Evolutionary conservation across 2,113 vertebrate genomes (phyloP).

Genomic region (Heptranchias perlo): DNA sequence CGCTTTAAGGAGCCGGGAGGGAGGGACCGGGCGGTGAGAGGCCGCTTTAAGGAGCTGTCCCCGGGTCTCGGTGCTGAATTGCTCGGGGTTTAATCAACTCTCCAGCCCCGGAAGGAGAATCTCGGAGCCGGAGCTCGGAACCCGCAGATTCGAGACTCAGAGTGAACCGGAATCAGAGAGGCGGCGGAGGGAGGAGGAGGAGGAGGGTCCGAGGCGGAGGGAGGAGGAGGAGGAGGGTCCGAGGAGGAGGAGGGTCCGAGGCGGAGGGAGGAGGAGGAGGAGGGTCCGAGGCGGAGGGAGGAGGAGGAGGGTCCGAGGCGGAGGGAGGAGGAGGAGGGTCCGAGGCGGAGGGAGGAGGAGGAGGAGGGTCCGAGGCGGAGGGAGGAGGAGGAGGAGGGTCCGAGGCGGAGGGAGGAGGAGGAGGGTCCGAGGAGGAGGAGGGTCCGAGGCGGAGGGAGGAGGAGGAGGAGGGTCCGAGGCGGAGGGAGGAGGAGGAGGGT

Average conservation of each 20-base stretch:
- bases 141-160: too few relatives aligned
- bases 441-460: constrained; percentile 33
- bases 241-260: too few relatives aligned
- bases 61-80: constrained; percentile 49
- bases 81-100: background rate
- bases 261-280: constrained; percentile 38
- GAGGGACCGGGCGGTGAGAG: constrained; percentile 43
- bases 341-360: constrained; percentile 38
- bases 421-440: too few relatives aligned
- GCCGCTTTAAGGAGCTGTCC: constrained; percentile 49
- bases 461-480: too few relatives aligned
- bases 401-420: constrained; percentile 38
- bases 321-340: too few relatives aligned
- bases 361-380: too few relatives aligned
- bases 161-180: background rate
- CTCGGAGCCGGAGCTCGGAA: background rate
- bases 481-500: constrained; percentile 39
- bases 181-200: constrained; percentile 38
- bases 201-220: too few relatives aligned
- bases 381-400: too few relatives aligned
- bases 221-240: too few relatives aligned
- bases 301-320: too few relatives aligned
- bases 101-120: background rate
- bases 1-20: constrained; percentile 39
- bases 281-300: background rate